phyloP scores from a whole-genome alignment of 2,113 vertebrate genomes.

The Actenoides lindsayi region DNA sequence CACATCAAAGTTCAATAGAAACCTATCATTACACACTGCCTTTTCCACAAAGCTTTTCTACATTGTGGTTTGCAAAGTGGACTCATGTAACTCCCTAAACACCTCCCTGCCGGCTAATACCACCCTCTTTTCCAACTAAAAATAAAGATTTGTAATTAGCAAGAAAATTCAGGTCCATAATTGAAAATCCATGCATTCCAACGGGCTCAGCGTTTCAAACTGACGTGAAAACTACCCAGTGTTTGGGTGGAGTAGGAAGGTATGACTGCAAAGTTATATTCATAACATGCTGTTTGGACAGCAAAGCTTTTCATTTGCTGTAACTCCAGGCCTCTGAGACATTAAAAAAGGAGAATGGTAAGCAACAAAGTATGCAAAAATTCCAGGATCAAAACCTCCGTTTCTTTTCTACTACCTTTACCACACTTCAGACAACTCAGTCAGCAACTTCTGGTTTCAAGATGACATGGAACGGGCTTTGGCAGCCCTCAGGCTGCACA shows the following conservation, averaged over 20 bases:
- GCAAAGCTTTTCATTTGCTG: conserved; percentile 57
- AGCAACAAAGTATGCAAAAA: background rate
- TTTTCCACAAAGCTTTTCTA: background rate
- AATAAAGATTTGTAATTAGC: conserved; percentile 23
- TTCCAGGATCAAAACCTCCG: background rate
- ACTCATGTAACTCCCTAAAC: conserved; percentile 23
- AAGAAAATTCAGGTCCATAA: background rate
- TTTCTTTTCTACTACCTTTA: background rate
- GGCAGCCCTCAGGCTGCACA: background rate
- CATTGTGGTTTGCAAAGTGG: background rate
- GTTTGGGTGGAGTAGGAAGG: conserved; percentile 37
- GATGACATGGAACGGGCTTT: background rate
- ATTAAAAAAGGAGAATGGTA: background rate
- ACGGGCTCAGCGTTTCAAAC: background rate
- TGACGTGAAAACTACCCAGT: background rate
- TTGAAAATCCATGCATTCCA: conserved; percentile 38
- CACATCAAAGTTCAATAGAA: conserved; percentile 37
- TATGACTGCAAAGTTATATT: conserved; percentile 21
- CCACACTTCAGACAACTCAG: background rate
- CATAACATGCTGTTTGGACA: conserved; percentile 36
- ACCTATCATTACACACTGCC: background rate
- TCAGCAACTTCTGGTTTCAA: conserved; percentile 3
- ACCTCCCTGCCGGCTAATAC: background rate
- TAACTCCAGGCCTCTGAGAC: conserved; percentile 33
- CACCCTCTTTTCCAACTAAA: conserved; percentile 19